A percentile compares a stretch with the other conserved stretches of the same genome.
Conservation (phyloP, 1,140 invertebrate species). For the Vollenhovia emeryi region DNA sequence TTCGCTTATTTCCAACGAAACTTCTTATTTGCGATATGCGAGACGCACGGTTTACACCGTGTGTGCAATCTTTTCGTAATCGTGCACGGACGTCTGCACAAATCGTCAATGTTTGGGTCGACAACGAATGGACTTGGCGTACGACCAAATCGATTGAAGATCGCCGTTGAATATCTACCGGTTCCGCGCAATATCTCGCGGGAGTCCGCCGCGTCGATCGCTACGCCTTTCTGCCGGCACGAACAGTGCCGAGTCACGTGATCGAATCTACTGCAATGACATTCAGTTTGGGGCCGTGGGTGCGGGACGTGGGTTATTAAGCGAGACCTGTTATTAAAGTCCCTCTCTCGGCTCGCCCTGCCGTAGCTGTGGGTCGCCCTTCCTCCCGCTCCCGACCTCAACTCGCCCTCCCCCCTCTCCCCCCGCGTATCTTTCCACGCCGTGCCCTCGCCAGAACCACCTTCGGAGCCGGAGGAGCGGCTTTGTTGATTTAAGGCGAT, state of each 20-base stretch:
- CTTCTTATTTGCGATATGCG: neutral
- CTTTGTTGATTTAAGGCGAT: constrained; percentile 84
- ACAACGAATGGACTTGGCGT: neutral
- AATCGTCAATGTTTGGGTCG: neutral
- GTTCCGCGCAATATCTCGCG: neutral
- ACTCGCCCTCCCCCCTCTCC: neutral
- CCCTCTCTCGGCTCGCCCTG: constrained; percentile 59
- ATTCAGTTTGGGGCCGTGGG: constrained; percentile 77
- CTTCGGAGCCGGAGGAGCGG: constrained; percentile 70
- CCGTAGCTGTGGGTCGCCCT: constrained; percentile 32
- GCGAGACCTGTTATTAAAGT: constrained; percentile 83
- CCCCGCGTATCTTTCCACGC: constrained; percentile 2
- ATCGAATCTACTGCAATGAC: constrained; percentile 83
- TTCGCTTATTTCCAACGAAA: neutral
- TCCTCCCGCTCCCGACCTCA: constrained; percentile 26
- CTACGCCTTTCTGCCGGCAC: constrained; percentile 34
- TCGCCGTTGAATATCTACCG: neutral
- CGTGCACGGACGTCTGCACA: neutral
- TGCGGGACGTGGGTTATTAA: constrained; percentile 80
- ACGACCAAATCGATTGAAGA: neutral
- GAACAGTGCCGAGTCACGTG: constrained; percentile 75
- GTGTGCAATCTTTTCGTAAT: too few relatives aligned
- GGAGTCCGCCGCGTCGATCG: neutral
- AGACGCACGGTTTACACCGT: too few relatives aligned
- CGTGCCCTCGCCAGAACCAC: constrained; percentile 29